These are phyloP conservation scores for Nipponacmea schrenckii DNA, from an alignment of 2,888 invertebrate species.

Conservation along the genomic window DNA sequence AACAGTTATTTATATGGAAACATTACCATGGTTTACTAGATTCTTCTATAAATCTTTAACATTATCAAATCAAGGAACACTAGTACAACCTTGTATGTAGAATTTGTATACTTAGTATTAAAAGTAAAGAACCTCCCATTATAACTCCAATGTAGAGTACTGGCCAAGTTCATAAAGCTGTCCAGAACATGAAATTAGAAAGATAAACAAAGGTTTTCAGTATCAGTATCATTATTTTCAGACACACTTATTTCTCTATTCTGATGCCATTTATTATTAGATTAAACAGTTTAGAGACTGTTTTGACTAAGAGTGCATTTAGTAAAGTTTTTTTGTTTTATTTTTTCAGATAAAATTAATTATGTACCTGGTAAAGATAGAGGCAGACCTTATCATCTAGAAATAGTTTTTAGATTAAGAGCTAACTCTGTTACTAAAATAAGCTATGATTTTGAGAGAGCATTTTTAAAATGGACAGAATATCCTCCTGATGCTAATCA, in stretches of 20 bases:
- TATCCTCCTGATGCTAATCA: slow-evolving; percentile 99
- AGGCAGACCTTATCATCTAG: slow-evolving; percentile 86
- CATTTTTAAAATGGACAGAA: slow-evolving; percentile 98
- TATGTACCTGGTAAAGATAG: slow-evolving; percentile 83
- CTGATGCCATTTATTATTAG: no score
- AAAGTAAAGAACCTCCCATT: no score
- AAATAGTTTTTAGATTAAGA: slow-evolving; percentile 81
- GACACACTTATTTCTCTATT: no score
- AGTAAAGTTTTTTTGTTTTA: neutral
- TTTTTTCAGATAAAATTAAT: slow-evolving; percentile 53
- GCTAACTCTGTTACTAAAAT: slow-evolving; percentile 83
- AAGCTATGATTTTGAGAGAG: slow-evolving; percentile 90
- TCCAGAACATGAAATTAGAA: neutral
- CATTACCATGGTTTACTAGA: slow-evolving; percentile 75
- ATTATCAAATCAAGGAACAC: slow-evolving; percentile 70
- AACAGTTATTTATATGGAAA: slow-evolving; percentile 85
- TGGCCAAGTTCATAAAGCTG: neutral
- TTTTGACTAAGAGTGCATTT: no score
- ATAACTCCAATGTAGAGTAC: neutral
- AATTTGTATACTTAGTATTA: neutral
- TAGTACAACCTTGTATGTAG: slow-evolving; percentile 53
- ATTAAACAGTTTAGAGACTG: no score
- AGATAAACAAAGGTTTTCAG: slow-evolving; percentile 21
- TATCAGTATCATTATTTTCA: slow-evolving; percentile 14
- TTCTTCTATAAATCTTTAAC: slow-evolving; percentile 89